A percentile compares a stretch with the other conserved stretches of the same genome.
Evolutionary conservation across 2,113 vertebrate genomes (phyloP).

Genomic region (Ceratotherium simum): DNA sequence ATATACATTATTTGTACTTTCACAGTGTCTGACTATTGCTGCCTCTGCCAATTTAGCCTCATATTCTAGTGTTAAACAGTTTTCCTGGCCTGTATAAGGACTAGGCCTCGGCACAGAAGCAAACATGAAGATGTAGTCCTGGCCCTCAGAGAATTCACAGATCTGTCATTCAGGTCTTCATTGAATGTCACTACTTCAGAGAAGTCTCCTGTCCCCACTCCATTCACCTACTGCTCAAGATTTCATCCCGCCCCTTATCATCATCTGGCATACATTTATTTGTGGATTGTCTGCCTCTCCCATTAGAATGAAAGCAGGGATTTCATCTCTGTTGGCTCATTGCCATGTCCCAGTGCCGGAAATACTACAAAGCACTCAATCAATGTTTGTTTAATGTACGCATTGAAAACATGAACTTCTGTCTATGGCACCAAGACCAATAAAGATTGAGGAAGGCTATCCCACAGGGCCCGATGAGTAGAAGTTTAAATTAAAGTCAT

Average conservation of each 20-base stretch:
- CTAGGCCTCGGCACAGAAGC: neutral
- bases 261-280: neutral
- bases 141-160: neutral
- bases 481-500: neutral
- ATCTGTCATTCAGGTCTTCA: neutral
- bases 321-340: neutral
- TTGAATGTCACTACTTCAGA: neutral
- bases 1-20: neutral
- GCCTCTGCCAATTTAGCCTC: neutral
- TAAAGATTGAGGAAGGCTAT: neutral
- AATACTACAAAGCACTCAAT: neutral
- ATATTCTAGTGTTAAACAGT: neutral
- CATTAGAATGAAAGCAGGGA: neutral
- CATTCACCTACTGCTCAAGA: neutral
- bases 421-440: neutral
- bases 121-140: neutral
- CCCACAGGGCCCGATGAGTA: neutral
- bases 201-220: neutral
- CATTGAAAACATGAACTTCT: neutral
- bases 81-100: neutral
- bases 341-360: neutral
- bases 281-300: neutral
- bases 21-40: neutral
- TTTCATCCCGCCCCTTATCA: neutral
- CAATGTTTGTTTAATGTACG: neutral